Conservation (phyloP, 1,140 invertebrate species). For the Brachionus koreanus region DNA sequence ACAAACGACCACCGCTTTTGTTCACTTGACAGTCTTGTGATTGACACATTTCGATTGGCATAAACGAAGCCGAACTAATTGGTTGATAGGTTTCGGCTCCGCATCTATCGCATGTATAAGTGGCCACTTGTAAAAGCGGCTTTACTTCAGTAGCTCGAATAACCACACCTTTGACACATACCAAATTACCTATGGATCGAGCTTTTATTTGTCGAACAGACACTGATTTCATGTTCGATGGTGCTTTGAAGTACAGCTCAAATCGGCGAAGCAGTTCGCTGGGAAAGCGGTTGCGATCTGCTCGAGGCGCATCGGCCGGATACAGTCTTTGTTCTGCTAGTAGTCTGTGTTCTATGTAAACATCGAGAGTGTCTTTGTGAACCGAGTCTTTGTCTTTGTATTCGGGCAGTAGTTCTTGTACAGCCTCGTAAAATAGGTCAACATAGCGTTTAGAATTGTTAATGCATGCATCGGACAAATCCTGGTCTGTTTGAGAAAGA, state of each 20-base stretch:
- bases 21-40: slow-evolving; percentile 90
- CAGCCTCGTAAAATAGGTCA: slow-evolving; percentile 74
- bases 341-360: slow-evolving; percentile 93
- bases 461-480: slow-evolving; percentile 71
- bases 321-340: slow-evolving; percentile 69
- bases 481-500: slow-evolving; percentile 75
- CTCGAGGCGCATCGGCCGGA: slow-evolving; percentile 60
- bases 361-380: slow-evolving; percentile 83
- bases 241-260: slow-evolving; percentile 86
- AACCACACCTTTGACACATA: slow-evolving; percentile 88
- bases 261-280: slow-evolving; percentile 89
- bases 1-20: slow-evolving; percentile 76
- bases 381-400: slow-evolving; percentile 21
- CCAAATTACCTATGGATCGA: slow-evolving; percentile 81
- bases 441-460: slow-evolving; percentile 80
- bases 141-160: slow-evolving; percentile 94
- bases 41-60: slow-evolving; percentile 80
- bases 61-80: slow-evolving; percentile 66
- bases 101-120: slow-evolving; percentile 97
- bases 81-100: slow-evolving; percentile 96
- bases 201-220: slow-evolving; percentile 89
- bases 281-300: slow-evolving; percentile 77
- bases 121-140: slow-evolving; percentile 88
- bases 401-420: slow-evolving; percentile 61
- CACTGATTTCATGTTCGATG: slow-evolving; percentile 66